These are phyloP conservation scores for Nemopilema nomurai DNA, from an alignment of 30 jellyfish, hydroid and myxozoan genomes.

Conservation along the genomic window DNA sequence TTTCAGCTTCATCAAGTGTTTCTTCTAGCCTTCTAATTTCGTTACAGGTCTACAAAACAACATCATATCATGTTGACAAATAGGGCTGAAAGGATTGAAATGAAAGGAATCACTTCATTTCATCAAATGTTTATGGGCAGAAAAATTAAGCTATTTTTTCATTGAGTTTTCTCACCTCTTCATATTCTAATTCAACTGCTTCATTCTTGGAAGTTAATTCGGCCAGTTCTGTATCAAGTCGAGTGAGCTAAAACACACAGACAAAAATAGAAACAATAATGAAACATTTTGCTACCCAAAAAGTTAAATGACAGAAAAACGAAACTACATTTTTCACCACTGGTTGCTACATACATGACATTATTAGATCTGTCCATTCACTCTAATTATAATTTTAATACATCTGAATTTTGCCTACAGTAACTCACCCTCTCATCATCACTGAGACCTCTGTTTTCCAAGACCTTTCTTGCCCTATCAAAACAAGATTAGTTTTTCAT, in stretches of 20 bases:
- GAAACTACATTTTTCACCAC: too few species aligned
- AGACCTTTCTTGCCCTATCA: constrained; percentile 81
- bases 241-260: constrained; percentile 45
- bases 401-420: not conserved
- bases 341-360: too few species aligned
- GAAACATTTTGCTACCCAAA: not conserved
- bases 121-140: not conserved
- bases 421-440: constrained; percentile 85
- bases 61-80: not conserved
- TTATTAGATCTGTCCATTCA: not conserved
- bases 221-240: constrained; percentile 81
- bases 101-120: not conserved
- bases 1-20: constrained; percentile 87
- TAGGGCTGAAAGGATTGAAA: too few species aligned
- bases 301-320: not conserved
- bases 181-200: constrained; percentile 82
- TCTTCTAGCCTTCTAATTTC: constrained; percentile 75
- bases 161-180: constrained; percentile 44
- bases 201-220: constrained; percentile 71
- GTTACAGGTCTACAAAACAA: constrained; percentile 57
- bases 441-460: constrained; percentile 84
- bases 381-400: too few species aligned
- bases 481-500: not conserved
- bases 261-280: not conserved
- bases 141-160: not conserved